These are phyloP conservation scores for Periparus ater DNA, from an alignment of 2,797 vertebrate species.

Conservation along the genomic window DNA sequence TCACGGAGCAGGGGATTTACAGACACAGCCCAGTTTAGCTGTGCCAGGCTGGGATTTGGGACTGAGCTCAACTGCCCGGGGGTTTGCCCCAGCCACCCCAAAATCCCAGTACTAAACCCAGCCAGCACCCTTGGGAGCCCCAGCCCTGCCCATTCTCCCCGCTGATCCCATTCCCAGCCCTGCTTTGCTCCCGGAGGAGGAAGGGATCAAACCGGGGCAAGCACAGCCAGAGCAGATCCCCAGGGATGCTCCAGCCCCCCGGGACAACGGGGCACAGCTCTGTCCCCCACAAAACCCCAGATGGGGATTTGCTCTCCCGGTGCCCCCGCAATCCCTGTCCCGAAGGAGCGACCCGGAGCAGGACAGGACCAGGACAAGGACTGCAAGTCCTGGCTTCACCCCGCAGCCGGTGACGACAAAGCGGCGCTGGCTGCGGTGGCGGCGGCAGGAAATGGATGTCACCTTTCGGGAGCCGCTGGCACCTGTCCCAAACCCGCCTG, in stretches of 20 bases:
- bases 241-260: background rate
- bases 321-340: background rate
- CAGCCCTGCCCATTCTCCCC: background rate
- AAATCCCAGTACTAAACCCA: background rate
- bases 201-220: background rate
- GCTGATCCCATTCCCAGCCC: background rate
- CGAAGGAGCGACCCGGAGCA: background rate
- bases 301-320: background rate
- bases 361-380: background rate
- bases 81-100: background rate
- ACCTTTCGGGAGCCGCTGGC: background rate
- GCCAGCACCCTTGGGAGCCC: background rate
- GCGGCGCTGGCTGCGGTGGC: background rate
- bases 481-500: background rate
- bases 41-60: background rate
- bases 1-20: background rate
- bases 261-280: background rate
- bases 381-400: background rate
- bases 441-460: constrained; percentile 35
- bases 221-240: background rate
- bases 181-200: background rate
- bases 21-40: background rate
- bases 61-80: accelerated
- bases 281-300: background rate
- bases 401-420: background rate